These are phyloP conservation scores for Lagocephalus sceleratus DNA, from an alignment of 2,797 vertebrate genomes.

Conservation along the genomic window DNA sequence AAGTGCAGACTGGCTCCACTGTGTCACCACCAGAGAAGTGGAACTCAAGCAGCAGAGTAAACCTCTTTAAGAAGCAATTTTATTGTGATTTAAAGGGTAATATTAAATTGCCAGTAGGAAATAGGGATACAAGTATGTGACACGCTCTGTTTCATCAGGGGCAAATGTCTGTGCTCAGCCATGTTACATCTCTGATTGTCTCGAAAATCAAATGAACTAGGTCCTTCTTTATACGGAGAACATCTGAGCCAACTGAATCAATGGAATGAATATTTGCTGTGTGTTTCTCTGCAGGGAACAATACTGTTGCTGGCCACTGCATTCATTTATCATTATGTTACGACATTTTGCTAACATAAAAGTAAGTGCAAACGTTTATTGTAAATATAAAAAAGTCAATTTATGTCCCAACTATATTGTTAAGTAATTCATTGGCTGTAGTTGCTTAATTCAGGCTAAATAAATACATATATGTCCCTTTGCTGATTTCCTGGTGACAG, in stretches of 20 bases:
- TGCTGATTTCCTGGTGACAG: not conserved
- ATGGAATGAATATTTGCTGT: conserved; percentile 13
- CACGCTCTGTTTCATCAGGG: conserved; percentile 41
- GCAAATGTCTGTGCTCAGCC: conserved; percentile 41
- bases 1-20: conserved; percentile 45
- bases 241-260: conserved; percentile 36
- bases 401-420: too few relatives aligned
- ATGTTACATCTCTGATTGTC: conserved; percentile 49
- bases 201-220: conserved; percentile 42
- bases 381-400: too few relatives aligned
- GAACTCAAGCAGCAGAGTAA: conserved; percentile 52
- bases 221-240: conserved; percentile 37
- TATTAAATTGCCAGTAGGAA: conserved; percentile 59
- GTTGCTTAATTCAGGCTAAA: too few relatives aligned
- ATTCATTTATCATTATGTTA: too few relatives aligned
- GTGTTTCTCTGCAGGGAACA: too few relatives aligned
- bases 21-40: conserved; percentile 53
- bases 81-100: conserved; percentile 65
- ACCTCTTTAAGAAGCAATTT: conserved; percentile 57
- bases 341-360: too few relatives aligned
- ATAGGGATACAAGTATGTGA: conserved; percentile 39
- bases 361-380: too few relatives aligned
- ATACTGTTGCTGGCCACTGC: too few relatives aligned
- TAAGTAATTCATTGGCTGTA: too few relatives aligned
- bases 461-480: too few relatives aligned